Conservation (phyloP, 2,797 vertebrate genomes). For the Brotula barbata region DNA sequence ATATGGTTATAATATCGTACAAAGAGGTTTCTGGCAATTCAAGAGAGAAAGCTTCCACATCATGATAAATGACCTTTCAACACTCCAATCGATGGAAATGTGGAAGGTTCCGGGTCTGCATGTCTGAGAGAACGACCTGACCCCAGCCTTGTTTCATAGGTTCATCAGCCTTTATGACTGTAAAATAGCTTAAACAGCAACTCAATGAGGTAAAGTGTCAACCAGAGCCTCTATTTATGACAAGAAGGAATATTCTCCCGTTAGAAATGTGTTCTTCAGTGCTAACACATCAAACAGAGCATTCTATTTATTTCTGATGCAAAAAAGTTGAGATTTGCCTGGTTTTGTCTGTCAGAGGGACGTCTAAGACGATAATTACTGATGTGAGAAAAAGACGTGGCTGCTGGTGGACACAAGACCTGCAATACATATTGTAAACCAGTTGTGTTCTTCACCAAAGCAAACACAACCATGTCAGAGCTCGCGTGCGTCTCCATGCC, state of each 20-base stretch:
- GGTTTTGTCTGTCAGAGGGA: neutral
- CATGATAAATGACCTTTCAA: too few relatives aligned
- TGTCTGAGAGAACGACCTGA: slow-evolving; percentile 31
- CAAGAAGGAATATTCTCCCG: neutral
- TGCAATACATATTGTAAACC: slow-evolving; percentile 44
- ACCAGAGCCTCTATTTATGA: slow-evolving; percentile 25
- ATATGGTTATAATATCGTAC: too few relatives aligned
- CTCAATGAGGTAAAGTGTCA: slow-evolving; percentile 20
- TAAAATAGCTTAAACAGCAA: slow-evolving; percentile 32
- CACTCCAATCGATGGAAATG: too few relatives aligned
- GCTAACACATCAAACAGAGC: neutral
- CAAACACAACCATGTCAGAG: slow-evolving; percentile 20
- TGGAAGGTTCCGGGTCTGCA: too few relatives aligned
- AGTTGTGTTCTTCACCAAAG: slow-evolving; percentile 26
- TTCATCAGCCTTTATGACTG: slow-evolving; percentile 12
- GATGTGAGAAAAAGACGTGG: neutral
- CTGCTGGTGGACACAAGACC: slow-evolving; percentile 38
- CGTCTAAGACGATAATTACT: neutral
- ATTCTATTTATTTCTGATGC: neutral
- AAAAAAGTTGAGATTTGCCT: neutral
- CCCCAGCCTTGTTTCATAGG: slow-evolving; percentile 30
- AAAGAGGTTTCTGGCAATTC: too few relatives aligned
- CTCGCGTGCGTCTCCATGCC: slow-evolving; percentile 9
- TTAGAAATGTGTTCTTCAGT: neutral
- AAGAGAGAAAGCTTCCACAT: too few relatives aligned